These are phyloP conservation scores for Butorides virescens DNA, from an alignment of 2,113 vertebrate genomes.

Conservation along the genomic window DNA sequence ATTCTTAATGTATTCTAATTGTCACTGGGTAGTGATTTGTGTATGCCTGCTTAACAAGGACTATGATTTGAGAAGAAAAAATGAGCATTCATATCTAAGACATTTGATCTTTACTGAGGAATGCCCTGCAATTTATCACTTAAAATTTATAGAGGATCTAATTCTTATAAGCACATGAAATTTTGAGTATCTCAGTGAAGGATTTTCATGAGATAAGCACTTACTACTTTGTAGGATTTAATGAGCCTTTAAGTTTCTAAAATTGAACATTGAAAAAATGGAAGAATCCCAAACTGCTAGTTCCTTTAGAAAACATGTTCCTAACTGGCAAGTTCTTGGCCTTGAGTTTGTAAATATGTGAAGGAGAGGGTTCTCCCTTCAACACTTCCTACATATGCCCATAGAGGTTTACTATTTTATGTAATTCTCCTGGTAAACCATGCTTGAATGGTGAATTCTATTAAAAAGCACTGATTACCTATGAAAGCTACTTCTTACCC, in stretches of 20 bases:
- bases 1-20: not conserved
- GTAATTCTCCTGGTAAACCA: not conserved
- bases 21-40: not conserved
- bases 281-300: not conserved
- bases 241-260: not conserved
- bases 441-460: not conserved
- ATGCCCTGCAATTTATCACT: not conserved
- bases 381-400: constrained; percentile 10
- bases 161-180: not conserved
- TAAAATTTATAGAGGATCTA: not conserved
- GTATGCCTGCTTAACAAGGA: not conserved
- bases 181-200: not conserved
- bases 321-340: not conserved
- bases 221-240: not conserved
- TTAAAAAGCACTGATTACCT: not conserved
- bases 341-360: not conserved
- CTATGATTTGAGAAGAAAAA: not conserved
- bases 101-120: not conserved
- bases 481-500: not conserved
- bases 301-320: not conserved
- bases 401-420: not conserved
- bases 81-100: not conserved
- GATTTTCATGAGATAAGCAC: not conserved
- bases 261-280: not conserved
- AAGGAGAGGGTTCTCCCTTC: not conserved